Base-by-base conservation (phyloP, 2,113 vertebrate genomes). In the Erpornis zantholeuca region DNA sequence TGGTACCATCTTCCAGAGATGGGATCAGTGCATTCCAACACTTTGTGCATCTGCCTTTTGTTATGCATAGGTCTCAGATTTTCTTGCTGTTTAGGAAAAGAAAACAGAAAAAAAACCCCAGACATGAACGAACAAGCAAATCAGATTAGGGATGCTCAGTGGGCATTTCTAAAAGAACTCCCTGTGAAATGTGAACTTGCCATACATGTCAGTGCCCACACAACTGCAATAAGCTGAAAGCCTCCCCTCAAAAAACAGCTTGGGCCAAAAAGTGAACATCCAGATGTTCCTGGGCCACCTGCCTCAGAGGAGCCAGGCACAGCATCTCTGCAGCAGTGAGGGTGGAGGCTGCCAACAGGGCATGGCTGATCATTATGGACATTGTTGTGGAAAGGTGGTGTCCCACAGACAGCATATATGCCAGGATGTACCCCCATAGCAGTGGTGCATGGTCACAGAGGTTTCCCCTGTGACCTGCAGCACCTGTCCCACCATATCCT, bases 371-470 rank as follows among this genome's bases (percentile, higher is more conserved):
- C 3, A 2, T 73, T 44, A 20, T 2, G 1, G 64, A 47, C 15
- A 15, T 29, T 1, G 1, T 3, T 38, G 29, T 8, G 4, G 24
- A 63, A 47, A 68, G 38, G 24, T 71, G 29, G 29, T 36, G 44
- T 50, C 33, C 73, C 4, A 2, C 33, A n/a, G 54, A 36, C n/a
- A 63, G 8, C 24, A 22, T 53, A 27, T 22, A 5, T 4, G 7
- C 19, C 2, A 6, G 36, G 21, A 18, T 35, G 22, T 40, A 50
- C 7, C 22, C 64, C 15, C 0, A 0, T 38, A 61, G 28, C 7
- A 16, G 45, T 16, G 36, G 7, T 53, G 21, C 47, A 18, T 4
- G 12, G 15, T 50, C 2, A 2, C 63, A 72, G 63, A 68, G 17
- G 10, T 75, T 63, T 86, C 47, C 29, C 4, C 12, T 23, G 33